A percentile compares a stretch with the other conserved stretches of the same genome.
Conservation (phyloP, 1,140 invertebrate genomes). For the Marisa cornuarietis region DNA sequence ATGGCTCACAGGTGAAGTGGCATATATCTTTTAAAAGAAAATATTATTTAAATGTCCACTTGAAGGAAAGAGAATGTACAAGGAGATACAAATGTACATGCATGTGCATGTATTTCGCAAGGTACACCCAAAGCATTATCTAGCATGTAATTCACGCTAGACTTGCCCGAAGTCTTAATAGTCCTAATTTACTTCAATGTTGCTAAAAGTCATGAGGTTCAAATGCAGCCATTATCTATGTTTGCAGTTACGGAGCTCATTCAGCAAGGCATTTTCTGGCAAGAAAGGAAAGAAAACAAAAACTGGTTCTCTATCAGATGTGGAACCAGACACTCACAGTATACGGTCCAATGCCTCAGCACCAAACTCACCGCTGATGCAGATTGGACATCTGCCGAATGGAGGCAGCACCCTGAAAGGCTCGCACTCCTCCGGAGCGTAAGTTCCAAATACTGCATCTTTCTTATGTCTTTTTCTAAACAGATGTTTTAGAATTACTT, state of each 20-base stretch:
- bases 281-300: conserved; percentile 72
- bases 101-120: too few species aligned
- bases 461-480: neutral
- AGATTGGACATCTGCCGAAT: conserved; percentile 53
- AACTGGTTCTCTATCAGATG: conserved; percentile 74
- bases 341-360: conserved; percentile 64
- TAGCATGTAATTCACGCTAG: too few species aligned
- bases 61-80: too few species aligned
- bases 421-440: conserved; percentile 69
- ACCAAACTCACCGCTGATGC: conserved; percentile 66
- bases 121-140: too few species aligned
- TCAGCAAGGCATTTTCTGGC: conserved; percentile 95
- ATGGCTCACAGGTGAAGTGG: too few species aligned
- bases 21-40: too few species aligned
- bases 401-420: conserved; percentile 61
- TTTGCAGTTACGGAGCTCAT: conserved; percentile 87
- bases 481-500: neutral
- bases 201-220: neutral
- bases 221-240: conserved; percentile 18
- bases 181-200: neutral
- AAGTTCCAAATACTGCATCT: conserved; percentile 47
- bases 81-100: too few species aligned
- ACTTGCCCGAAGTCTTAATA: neutral
- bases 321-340: conserved; percentile 67
- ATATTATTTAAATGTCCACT: too few species aligned